These are phyloP conservation scores for Marmota monax DNA, from an alignment of 2,113 vertebrate genomes.

Conservation along the genomic window DNA sequence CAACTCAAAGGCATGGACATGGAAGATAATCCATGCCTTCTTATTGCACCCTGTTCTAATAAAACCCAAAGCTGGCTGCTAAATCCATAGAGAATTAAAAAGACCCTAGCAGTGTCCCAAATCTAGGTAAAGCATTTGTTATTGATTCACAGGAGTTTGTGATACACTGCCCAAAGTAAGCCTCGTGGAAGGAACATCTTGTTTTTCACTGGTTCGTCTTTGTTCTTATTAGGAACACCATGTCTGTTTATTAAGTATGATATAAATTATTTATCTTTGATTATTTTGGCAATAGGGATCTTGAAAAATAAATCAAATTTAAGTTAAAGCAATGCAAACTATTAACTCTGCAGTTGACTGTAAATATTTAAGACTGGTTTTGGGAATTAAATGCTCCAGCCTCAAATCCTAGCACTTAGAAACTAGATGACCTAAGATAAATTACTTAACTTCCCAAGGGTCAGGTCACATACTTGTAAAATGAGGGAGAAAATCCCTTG, in stretches of 20 bases:
- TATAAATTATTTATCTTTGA: constrained; percentile 33
- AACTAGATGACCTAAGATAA: background rate
- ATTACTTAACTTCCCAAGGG: background rate
- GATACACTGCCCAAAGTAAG: constrained; percentile 34
- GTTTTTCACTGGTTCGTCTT: background rate
- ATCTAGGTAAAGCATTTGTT: constrained; percentile 48
- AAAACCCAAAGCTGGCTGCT: constrained; percentile 30
- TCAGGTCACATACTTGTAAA: constrained; percentile 20
- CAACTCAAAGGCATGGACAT: background rate
- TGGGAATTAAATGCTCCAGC: background rate
- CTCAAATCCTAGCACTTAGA: background rate
- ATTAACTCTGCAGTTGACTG: background rate
- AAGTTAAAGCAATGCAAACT: background rate
- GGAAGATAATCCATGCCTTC: constrained; percentile 1
- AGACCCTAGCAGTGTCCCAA: background rate
- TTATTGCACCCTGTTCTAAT: constrained; percentile 12
- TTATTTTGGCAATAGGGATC: background rate
- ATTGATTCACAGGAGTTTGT: constrained; percentile 24
- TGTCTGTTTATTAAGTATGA: background rate
- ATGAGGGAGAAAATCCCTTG: background rate
- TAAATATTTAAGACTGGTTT: background rate
- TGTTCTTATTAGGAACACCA: background rate
- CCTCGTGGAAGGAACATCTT: constrained; percentile 57
- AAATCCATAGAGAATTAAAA: constrained; percentile 64
- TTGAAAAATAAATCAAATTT: constrained; percentile 14